A percentile compares a stretch with the other conserved stretches of the same genome.
phyloP scores from a whole-genome alignment of 2,113 vertebrate genomes.

The Phylloscopus whistleri region DNA sequence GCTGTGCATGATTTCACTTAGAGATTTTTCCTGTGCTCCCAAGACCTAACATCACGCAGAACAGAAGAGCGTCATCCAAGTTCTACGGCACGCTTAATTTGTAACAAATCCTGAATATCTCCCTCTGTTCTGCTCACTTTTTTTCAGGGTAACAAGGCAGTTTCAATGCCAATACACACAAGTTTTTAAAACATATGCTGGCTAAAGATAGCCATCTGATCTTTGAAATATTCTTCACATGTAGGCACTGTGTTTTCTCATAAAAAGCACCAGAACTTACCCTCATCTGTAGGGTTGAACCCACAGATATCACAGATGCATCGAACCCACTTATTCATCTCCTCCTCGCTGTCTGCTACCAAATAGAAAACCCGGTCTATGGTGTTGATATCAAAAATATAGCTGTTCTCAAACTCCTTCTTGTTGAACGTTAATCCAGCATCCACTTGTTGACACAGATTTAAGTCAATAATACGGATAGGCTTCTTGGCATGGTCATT shows the following conservation, averaged over 20 bases:
- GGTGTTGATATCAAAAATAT: slow-evolving; percentile 99
- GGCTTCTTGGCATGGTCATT: slow-evolving; percentile 99
- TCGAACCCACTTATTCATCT: slow-evolving; percentile 99
- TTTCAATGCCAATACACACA: not conserved
- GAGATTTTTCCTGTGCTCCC: not conserved
- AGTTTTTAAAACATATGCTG: not conserved
- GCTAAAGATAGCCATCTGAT: not conserved
- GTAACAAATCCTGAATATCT: not conserved
- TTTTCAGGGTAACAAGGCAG: not conserved
- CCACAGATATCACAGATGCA: slow-evolving; percentile 99
- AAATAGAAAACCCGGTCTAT: slow-evolving; percentile 97
- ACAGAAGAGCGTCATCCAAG: not conserved
- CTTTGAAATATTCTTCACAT: not conserved
- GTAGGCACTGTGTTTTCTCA: not conserved
- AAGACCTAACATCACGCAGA: not conserved
- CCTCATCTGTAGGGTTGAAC: slow-evolving; percentile 98
- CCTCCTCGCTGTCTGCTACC: slow-evolving; percentile 97
- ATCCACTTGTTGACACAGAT: slow-evolving; percentile 98
- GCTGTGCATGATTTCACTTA: not conserved
- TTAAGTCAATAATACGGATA: slow-evolving; percentile 98
- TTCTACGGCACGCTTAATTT: not conserved
- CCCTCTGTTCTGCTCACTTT: not conserved
- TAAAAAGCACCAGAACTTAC: slow-evolving; percentile 71
- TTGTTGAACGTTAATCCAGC: slow-evolving; percentile 96
- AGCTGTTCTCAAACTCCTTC: slow-evolving; percentile 98